Conservation (phyloP, 1,140 invertebrate genomes). For the Sitophilus oryzae region DNA sequence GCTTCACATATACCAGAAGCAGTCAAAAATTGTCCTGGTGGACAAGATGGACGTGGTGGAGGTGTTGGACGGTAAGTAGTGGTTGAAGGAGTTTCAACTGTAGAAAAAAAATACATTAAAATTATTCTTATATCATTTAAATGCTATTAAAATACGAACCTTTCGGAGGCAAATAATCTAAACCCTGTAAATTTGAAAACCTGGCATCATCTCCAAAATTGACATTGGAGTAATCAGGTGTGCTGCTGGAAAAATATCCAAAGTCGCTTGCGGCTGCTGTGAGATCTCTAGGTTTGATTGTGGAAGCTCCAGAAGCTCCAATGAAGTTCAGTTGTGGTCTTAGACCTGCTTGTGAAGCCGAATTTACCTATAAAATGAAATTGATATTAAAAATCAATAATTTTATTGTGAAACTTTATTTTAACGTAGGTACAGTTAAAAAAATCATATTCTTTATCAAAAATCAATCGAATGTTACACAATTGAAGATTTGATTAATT, state of each 20-base stretch:
- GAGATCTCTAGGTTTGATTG: constrained; percentile 29
- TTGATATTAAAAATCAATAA: neutral
- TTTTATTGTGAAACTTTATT: too few species aligned
- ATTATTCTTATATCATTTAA: too few species aligned
- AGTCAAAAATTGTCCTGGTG: constrained; percentile 9
- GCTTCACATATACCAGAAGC: constrained; percentile 10
- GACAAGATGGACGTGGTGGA: constrained; percentile 18
- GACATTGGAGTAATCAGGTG: constrained; percentile 39
- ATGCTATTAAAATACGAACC: constrained; percentile 16
- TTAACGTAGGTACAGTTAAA: too few species aligned
- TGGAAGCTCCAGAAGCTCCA: constrained; percentile 26
- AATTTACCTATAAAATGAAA: constrained; percentile 9
- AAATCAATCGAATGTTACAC: too few species aligned
- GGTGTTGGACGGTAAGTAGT: constrained; percentile 16
- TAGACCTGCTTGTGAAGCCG: constrained; percentile 16
- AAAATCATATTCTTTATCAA: too few species aligned
- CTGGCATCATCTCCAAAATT: constrained; percentile 35
- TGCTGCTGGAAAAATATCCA: constrained; percentile 34
- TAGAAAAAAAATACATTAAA: constrained; percentile 2
- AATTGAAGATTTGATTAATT: too few species aligned
- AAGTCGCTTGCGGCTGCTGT: constrained; percentile 16
- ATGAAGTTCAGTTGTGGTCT: constrained; percentile 22
- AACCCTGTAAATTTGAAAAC: constrained; percentile 37
- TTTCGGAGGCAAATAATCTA: constrained; percentile 37
- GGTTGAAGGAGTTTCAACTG: neutral